Percentiles rank a stretch among this genome's conserved stretches.
Evolutionary conservation across 2,797 vertebrate genomes (phyloP).

Genomic region (Ibycter americanus): DNA sequence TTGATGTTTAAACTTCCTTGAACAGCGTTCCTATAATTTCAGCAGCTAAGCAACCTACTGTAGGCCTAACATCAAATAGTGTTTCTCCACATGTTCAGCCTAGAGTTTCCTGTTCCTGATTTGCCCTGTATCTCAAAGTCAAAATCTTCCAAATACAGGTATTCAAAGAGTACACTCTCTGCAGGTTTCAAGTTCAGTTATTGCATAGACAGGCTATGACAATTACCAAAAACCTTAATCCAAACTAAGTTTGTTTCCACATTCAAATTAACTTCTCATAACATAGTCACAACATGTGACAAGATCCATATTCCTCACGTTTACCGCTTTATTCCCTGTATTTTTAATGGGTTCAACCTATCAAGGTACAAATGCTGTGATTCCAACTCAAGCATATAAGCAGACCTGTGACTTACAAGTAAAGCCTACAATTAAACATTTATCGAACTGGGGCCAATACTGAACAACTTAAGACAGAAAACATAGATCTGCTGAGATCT

Average conservation of each 20-base stretch:
- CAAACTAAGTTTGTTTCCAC: neutral
- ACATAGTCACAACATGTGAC: neutral
- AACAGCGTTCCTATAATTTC: neutral
- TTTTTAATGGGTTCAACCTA: neutral
- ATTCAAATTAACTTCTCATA: neutral
- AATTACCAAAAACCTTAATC: neutral
- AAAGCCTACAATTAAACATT: neutral
- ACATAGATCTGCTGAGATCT: neutral
- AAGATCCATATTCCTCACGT: neutral
- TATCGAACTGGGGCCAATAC: neutral
- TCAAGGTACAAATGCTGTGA: neutral
- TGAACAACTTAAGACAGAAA: neutral
- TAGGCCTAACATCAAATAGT: rapidly evolving
- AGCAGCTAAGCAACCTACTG: neutral
- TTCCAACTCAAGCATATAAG: neutral
- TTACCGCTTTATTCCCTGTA: neutral
- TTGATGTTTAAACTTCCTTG: neutral
- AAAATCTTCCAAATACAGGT: neutral
- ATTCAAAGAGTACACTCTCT: neutral
- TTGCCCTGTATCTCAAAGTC: neutral
- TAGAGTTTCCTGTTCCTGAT: neutral
- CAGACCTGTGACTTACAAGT: neutral
- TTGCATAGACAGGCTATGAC: neutral
- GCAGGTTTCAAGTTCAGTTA: neutral
- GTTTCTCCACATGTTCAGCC: neutral